Evolutionary conservation across 30 jellyfish, hydroid and myxozoan genomes (phyloP).

Genomic region (Chrysaora quinquecirrha): DNA sequence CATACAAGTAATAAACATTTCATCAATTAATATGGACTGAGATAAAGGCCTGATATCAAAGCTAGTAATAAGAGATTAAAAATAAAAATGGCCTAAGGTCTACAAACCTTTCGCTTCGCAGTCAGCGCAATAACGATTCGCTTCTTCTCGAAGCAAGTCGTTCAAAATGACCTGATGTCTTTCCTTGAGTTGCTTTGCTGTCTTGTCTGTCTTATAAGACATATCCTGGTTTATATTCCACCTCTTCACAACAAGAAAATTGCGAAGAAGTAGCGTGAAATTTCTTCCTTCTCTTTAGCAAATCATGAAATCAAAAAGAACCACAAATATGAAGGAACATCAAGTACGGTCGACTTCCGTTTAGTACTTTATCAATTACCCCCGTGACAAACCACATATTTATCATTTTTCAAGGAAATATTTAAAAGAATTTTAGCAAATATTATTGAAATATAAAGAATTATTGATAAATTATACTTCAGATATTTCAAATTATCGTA

Average conservation of each 20-base stretch:
- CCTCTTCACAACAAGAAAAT: not conserved
- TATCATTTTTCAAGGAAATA: too few species aligned
- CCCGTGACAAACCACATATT: too few species aligned
- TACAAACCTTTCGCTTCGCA: constrained; percentile 81
- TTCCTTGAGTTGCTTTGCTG: constrained; percentile 44
- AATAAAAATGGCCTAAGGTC: constrained; percentile 17
- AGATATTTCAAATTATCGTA: not conserved
- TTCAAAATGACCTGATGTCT: constrained; percentile 74
- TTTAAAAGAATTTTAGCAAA: too few species aligned
- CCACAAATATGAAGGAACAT: too few species aligned
- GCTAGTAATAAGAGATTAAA: not conserved
- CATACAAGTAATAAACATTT: too few species aligned
- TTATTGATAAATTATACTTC: too few species aligned
- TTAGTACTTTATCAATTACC: too few species aligned
- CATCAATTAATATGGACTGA: too few species aligned
- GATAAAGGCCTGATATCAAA: not conserved
- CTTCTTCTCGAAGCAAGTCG: constrained; percentile 81
- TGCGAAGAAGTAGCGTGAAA: not conserved
- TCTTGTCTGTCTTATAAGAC: constrained; percentile 15
- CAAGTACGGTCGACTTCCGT: too few species aligned
- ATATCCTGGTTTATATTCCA: not conserved
- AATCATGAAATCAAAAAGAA: too few species aligned
- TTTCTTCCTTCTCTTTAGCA: too few species aligned
- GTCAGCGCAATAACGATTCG: constrained; percentile 90
- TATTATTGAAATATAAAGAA: too few species aligned